Conservation (phyloP, 2,113 vertebrate species). For the Zapornia atra region DNA sequence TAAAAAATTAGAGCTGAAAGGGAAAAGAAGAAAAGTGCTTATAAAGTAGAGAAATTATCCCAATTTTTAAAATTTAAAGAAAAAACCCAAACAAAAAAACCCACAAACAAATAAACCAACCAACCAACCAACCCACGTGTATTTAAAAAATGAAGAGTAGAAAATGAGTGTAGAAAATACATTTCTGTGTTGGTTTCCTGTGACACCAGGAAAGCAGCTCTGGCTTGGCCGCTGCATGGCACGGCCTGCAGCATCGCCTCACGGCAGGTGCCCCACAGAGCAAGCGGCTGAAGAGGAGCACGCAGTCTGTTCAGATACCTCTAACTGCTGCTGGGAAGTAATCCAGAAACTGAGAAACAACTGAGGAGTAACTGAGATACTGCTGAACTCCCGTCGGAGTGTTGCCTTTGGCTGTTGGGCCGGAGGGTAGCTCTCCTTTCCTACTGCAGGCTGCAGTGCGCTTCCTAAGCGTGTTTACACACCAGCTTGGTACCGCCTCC, state of each 20-base stretch:
- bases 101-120: not conserved
- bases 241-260: not conserved
- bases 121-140: fast-evolving
- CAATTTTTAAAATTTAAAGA: not conserved
- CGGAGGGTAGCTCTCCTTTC: not conserved
- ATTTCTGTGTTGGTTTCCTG: not conserved
- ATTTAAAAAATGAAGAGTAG: not conserved
- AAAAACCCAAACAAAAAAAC: not conserved
- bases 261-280: not conserved
- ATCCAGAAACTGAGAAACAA: not conserved
- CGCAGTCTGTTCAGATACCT: not conserved
- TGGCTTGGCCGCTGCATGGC: not conserved
- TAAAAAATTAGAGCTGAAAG: not conserved
- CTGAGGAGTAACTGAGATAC: not conserved
- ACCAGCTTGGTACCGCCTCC: not conserved
- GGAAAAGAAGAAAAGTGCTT: not conserved
- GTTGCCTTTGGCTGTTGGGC: not conserved
- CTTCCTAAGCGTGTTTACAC: not conserved
- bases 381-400: not conserved
- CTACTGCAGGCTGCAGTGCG: not conserved
- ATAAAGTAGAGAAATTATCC: not conserved
- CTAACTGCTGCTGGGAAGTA: not conserved
- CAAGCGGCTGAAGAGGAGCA: not conserved
- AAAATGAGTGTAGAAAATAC: too few species aligned
- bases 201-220: not conserved